Evolutionary conservation across 2,888 invertebrate species (phyloP).

Genomic region (Cosmorhoe ocellata): DNA sequence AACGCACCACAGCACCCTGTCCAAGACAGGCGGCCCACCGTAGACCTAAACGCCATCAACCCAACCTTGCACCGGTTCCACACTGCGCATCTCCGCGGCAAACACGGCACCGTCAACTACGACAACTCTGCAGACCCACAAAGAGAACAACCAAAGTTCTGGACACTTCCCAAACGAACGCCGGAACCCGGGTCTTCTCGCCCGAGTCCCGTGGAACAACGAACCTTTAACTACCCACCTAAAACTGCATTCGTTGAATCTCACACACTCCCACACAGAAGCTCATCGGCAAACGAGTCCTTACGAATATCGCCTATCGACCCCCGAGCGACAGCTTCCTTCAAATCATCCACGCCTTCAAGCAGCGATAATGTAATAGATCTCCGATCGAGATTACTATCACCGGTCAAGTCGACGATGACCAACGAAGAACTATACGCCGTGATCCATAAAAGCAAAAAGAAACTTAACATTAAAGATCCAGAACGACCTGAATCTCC

Average conservation of each 20-base stretch:
- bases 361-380: slow-evolving; percentile 76
- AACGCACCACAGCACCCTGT: slow-evolving; percentile 53
- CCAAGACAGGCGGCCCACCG: slow-evolving; percentile 51
- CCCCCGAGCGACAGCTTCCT: slow-evolving; percentile 82
- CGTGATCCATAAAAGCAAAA: slow-evolving; percentile 89
- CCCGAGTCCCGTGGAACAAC: slow-evolving; percentile 37
- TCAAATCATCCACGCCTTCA: slow-evolving; percentile 87
- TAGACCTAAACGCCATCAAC: slow-evolving; percentile 58
- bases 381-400: slow-evolving; percentile 78
- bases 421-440: slow-evolving; percentile 90
- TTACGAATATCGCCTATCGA: slow-evolving; percentile 86
- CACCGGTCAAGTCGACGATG: slow-evolving; percentile 88
- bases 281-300: slow-evolving; percentile 57
- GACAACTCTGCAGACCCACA: slow-evolving; percentile 48
- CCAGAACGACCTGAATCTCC: slow-evolving; percentile 77
- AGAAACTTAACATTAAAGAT: slow-evolving; percentile 86
- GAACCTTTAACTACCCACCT: slow-evolving; percentile 45
- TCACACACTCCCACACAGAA: slow-evolving; percentile 37
- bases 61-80: slow-evolving; percentile 58
- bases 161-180: slow-evolving; percentile 81
- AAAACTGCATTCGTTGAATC: slow-evolving; percentile 40
- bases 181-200: slow-evolving; percentile 44
- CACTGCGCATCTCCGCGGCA: slow-evolving; percentile 65
- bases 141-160: slow-evolving; percentile 76
- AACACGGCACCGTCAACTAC: slow-evolving; percentile 61